Base-by-base conservation (phyloP, 1,140 invertebrate genomes). In the Diorhabda sublineata region DNA sequence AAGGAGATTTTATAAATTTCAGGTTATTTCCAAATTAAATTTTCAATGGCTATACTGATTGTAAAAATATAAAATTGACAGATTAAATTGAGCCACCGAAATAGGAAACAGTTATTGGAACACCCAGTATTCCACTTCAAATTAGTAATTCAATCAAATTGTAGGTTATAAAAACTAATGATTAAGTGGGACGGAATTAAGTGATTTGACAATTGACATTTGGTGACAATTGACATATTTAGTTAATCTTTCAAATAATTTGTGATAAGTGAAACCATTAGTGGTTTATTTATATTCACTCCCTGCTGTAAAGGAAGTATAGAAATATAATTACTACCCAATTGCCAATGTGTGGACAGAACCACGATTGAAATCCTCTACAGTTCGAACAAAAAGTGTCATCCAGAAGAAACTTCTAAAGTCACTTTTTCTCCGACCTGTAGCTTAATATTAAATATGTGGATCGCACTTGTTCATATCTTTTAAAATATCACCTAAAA, bases 401-500 rank as follows among this genome's bases (percentile, higher is more conserved):
- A 42, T 26, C n/a, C 9, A 45, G 43, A 43, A 63, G 9, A 7
- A 57, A 11, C 11, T 57, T 59, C 56, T n/a, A 4, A 41, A 42
- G n/a, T n/a, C 26, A 66, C 58, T 66, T 45, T 66, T 68, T 68
- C 56, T 42, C 57, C 71, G 66, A 70, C 58, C 71, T 70, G 71
- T 73, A 58, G 45, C 57, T 68, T 73, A 73, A 73, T 73, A 73
- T 70, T 71, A 73, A 67, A 73, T 71, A 57, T 69, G 69, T 47
- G 72, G 72, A 73, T 73, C 70, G 68, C 68, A 76, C 66, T 77
- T 77, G 61, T 76, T 78, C 79, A 81, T 81, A 66, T 79, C 72
- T 72, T 79, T 78, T 63, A 81, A 71, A 69, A 81, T 81, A 74
- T 81, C 79, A 65, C 79, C 79, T n/a, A 81, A 71, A 52, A 81